Evolutionary conservation across 2,888 invertebrate genomes (phyloP).

Genomic region (Empis stercorea): DNA sequence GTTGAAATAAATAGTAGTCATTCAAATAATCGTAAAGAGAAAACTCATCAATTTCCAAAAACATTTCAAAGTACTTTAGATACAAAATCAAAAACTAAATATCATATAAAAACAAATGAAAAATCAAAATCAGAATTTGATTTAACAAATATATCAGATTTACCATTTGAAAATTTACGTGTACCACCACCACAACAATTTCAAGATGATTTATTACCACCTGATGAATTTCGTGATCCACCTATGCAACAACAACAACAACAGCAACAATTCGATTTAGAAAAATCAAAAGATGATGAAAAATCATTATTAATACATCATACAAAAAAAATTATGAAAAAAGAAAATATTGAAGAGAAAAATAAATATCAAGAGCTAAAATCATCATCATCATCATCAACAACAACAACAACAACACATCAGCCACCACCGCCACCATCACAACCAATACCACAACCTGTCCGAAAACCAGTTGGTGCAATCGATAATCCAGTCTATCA

Average conservation of each 20-base stretch:
- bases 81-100: conserved; percentile 34
- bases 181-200: conserved; percentile 75
- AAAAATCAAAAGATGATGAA: not conserved
- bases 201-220: conserved; percentile 65
- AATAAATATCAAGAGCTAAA: not conserved
- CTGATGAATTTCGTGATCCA: conserved; percentile 54
- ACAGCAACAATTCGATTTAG: not conserved
- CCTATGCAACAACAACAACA: conserved; percentile 27
- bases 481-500: conserved; percentile 70
- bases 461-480: conserved; percentile 22
- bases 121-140: conserved; percentile 50
- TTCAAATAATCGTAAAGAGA: too few species aligned
- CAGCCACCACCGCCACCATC: too few species aligned
- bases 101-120: conserved; percentile 17
- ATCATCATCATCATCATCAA: too few species aligned
- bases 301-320: not conserved
- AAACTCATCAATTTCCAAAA: not conserved
- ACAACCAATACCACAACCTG: conserved; percentile 8
- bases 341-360: not conserved
- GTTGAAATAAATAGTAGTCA: too few species aligned
- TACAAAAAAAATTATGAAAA: not conserved
- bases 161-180: conserved; percentile 54
- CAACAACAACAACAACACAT: too few species aligned
- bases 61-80: conserved; percentile 26
- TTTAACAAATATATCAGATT: conserved; percentile 42